Evolutionary conservation across 2,113 vertebrate genomes (phyloP), one percentile per base, ranked within the genome.

Genomic region (Neolamprologus toae): DNA sequence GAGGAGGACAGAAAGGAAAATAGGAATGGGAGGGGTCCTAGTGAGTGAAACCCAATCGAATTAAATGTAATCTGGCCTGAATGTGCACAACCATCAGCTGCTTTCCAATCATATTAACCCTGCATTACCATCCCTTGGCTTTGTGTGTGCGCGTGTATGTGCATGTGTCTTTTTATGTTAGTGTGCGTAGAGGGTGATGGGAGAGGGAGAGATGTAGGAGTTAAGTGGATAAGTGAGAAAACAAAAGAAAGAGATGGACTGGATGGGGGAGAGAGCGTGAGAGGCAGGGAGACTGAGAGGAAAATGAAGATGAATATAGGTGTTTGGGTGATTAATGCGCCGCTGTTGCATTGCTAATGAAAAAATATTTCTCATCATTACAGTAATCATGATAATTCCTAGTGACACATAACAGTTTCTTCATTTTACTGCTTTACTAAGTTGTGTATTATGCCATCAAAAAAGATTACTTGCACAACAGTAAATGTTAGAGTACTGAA

Each of bases 1-100:
- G 55, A 86, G 59, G 80, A 78, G 47, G 31, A 89, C 73, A 83
- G 42, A 89, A 82, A 86, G 57, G 68, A 23, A 83, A 66, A 86
- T 80, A 45, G 82, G 85, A 90, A 88, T 86, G 49, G 71, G 91
- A 93, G 90, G 89, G 87, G 86, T 86, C 26, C 89, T 49, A 85
- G 84, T 88, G 85, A 94, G 90, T 96, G 95, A 96, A 97, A 96
- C 95, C 95, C 96, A 97, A 99, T 98, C 95, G 97, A 98, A 98
- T 99, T 98, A 98, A 96, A 96, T 93, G 97, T 97, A 97, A 98
- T 98, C 96, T 98, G 96, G 96, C 97, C 97, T 97, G 96, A 97
- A 97, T 95, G 96, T 95, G 95, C 98, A 97, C 97, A 97, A 97
- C 97, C 97, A 97, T 97, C 96, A 96, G 96, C 96, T 96, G 94